A percentile compares a stretch with the other conserved stretches of the same genome.
These are phyloP conservation scores for Stichopus chloronotus DNA, from an alignment of 35 echinoderm and acorn worm genomes.

Conservation along the genomic window DNA sequence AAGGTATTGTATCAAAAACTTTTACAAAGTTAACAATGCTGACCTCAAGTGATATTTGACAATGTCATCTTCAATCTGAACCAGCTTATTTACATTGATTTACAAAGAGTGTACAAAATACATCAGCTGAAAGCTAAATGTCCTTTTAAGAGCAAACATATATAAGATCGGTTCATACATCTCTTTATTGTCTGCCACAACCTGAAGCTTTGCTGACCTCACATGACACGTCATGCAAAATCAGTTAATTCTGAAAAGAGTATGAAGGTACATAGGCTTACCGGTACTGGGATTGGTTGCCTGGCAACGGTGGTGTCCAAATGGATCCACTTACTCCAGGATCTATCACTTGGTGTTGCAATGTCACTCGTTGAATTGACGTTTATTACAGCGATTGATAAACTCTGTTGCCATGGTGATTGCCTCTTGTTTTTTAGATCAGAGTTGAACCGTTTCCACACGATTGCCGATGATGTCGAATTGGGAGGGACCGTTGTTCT, in stretches of 20 bases:
- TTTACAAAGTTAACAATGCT: too few relatives aligned
- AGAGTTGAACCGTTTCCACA: neutral
- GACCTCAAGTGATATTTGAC: too few relatives aligned
- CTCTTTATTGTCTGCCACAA: too few relatives aligned
- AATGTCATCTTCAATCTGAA: too few relatives aligned
- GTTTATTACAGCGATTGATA: slow-evolving; percentile 62
- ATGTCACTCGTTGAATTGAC: neutral
- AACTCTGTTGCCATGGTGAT: slow-evolving; percentile 36
- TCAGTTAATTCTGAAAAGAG: neutral
- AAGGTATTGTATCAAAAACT: too few relatives aligned
- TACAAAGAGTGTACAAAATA: too few relatives aligned
- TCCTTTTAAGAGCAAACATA: too few relatives aligned
- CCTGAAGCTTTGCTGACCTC: too few relatives aligned
- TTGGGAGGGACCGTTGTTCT: slow-evolving; percentile 7
- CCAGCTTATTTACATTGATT: too few relatives aligned
- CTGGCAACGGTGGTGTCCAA: slow-evolving; percentile 61
- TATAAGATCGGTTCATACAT: too few relatives aligned
- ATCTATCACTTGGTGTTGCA: slow-evolving; percentile 33
- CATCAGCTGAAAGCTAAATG: too few relatives aligned
- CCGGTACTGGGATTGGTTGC: slow-evolving; percentile 65
- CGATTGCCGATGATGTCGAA: slow-evolving; percentile 4
- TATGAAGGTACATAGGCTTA: slow-evolving; percentile 17
- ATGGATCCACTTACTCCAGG: slow-evolving; percentile 79
- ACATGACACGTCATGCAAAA: too few relatives aligned
- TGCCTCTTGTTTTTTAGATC: neutral